Evolutionary conservation across 2,888 invertebrate species (phyloP), one percentile per base, ranked within the genome.

Genomic region (Tetragonisca angustula): DNA sequence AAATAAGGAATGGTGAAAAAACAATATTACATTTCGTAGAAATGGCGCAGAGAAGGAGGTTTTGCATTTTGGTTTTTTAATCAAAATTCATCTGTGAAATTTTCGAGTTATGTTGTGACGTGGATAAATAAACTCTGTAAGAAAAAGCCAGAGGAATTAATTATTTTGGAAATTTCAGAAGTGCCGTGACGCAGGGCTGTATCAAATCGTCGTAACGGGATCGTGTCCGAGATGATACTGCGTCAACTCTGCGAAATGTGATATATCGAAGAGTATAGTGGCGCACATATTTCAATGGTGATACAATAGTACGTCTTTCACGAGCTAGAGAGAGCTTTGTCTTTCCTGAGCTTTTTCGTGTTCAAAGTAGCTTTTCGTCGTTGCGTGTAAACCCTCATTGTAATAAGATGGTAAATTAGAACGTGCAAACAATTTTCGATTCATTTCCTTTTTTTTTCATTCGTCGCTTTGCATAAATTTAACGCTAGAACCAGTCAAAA

Each of bases 161-260:
- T 24, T 11, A 59, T 50, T 68, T 24, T 11, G 27, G 0, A 5
- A 19, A 32, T 49, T 0, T 24, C 4, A 49, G 2, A 17, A 50
- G 19, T 27, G 50, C 19, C 43, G 11, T 27, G 49, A 15, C 19
- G 68, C 50, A 68, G 27, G 24, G 17, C 19, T 19, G 19, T 27
- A 49, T 49, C 24, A 24, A 68, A 68, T 68, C 49, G 19, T 68
- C 50, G 67, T 24, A 68, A 68, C 67, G 4, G 49, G 67, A 68
- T 49, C 67, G 32, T 43, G 24, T n/a, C 19, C 11, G 19, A 19
- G 67, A 68, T 24, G 49, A 68, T 68, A 11, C 19, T 50, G 50
- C 17, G 67, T 68, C 43, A 43, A 68, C 50, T 19, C 19, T 4
- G 49, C 9, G 67, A 68, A 68, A 68, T 68, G 19, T 50, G 67